Percentiles rank a stretch among this genome's conserved stretches.
These are phyloP conservation scores for Drosophila acutilabella DNA, from an alignment of 2,888 invertebrate species.

Conservation along the genomic window DNA sequence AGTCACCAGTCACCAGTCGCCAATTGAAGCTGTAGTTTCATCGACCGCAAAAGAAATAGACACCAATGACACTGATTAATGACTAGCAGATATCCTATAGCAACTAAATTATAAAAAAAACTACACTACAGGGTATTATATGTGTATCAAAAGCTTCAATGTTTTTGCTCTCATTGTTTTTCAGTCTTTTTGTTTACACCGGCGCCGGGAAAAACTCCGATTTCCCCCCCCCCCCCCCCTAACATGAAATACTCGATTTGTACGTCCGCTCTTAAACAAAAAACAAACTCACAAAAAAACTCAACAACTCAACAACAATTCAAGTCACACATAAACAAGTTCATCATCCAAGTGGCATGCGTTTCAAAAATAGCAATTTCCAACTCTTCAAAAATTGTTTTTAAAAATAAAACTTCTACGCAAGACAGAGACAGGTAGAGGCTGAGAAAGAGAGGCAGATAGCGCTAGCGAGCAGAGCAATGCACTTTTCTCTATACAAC, in stretches of 20 bases:
- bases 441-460: slow-evolving; percentile 23
- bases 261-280: slow-evolving; percentile 30
- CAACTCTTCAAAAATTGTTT: slow-evolving; percentile 47
- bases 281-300: slow-evolving; percentile 14
- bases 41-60: slow-evolving; percentile 16
- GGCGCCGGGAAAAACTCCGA: slow-evolving; percentile 9
- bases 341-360: slow-evolving; percentile 32
- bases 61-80: neutral
- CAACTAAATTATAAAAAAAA: neutral
- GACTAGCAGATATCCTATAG: slow-evolving; percentile 22
- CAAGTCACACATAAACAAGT: slow-evolving; percentile 43
- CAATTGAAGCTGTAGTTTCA: slow-evolving; percentile 28
- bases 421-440: neutral
- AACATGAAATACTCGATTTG: slow-evolving; percentile 32
- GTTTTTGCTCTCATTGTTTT: slow-evolving; percentile 41
- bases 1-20: slow-evolving; percentile 24
- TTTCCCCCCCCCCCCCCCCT: slow-evolving; percentile 19
- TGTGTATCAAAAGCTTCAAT: slow-evolving; percentile 20
- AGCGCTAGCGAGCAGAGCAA: slow-evolving; percentile 49
- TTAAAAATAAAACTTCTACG: slow-evolving; percentile 48
- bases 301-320: slow-evolving; percentile 32
- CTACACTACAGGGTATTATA: slow-evolving; percentile 19
- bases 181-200: slow-evolving; percentile 25
- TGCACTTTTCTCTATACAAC: slow-evolving; percentile 57
- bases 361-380: slow-evolving; percentile 62